Evolutionary conservation across 2,888 invertebrate genomes (phyloP), one percentile per base, ranked within the genome.

Genomic region (Yponomeuta evonymella): DNA sequence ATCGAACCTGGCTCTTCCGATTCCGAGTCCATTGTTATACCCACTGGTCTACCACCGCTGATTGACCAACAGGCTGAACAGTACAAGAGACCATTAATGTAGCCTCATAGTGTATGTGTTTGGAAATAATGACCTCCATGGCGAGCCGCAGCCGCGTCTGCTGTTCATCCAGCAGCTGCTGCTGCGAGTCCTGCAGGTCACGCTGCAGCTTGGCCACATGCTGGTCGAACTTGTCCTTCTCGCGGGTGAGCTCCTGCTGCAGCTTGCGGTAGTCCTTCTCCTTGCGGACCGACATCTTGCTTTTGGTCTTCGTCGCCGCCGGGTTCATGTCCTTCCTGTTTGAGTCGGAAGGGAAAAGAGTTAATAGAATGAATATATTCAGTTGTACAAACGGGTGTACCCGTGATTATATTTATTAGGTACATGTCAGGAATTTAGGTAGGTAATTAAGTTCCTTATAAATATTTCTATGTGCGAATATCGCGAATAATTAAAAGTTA

Each of bases 201-300:
- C 96, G 96, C 86, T 96, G 96, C 89, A 95, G 95, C 86, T 97
- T 97, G 75, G 95, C 94, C 73, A 96, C 94, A 92, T 96, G 94
- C 86, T 98, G 97, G 83, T 96, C 97, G 85, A 96, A 98, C 88
- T 99, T 98, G 83, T 98, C 98, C 80, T 97, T 96, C 90, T 99
- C 99, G 81, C 96, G 95, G 29, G 97, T 97, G 72, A 99, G 91
- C 84, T 99, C 98, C 83, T 98, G 98, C 84, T 99, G 98, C 78
- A 98, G 90, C 83, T 98, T 97, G 78, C 98, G 95, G 88, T 97
- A 96, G 87, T 99, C 98, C 87, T 98, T 98, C 84, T 99, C 99
- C 82, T 98, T 98, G 82, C 97, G 96, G 62, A 95, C 96, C 1
- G 94, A 94, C 82, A 95, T 95, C 90, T 96, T 97, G 83, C 95